phyloP scores from a whole-genome alignment of 2,113 vertebrate genomes.

The Mus spicilegus region DNA sequence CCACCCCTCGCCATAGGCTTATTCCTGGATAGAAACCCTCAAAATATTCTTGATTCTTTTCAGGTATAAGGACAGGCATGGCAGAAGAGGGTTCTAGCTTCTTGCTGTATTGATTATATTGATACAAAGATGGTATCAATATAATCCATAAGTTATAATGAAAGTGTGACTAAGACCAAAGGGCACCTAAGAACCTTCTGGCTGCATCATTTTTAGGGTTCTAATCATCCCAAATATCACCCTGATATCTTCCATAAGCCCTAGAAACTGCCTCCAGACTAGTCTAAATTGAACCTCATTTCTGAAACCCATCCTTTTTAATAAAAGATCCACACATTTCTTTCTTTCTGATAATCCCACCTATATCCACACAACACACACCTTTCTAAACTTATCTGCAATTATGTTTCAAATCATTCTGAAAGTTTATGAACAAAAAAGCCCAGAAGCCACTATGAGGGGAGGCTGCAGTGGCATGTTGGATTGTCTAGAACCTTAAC shows the following conservation, averaged over 20 bases:
- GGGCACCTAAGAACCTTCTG: neutral
- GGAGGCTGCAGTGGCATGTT: neutral
- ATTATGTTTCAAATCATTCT: neutral
- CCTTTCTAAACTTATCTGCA: neutral
- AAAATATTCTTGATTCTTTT: neutral
- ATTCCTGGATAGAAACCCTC: too few species aligned
- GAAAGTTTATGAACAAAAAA: neutral
- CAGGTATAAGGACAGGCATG: neutral
- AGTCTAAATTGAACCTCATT: neutral
- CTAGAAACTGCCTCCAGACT: too few species aligned
- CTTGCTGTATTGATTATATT: neutral
- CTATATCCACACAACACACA: neutral
- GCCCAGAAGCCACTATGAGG: neutral
- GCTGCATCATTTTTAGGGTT: neutral
- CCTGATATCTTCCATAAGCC: neutral
- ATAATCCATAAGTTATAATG: neutral
- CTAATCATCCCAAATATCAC: neutral
- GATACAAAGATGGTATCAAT: too few species aligned
- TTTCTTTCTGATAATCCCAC: neutral
- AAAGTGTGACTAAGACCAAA: neutral
- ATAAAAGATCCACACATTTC: neutral
- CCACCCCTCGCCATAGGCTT: neutral
- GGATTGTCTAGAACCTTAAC: neutral
- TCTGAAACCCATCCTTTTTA: neutral
- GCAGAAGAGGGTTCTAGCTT: neutral